Conservation (phyloP, 2,113 vertebrate genomes). For the Colossoma macropomum region DNA sequence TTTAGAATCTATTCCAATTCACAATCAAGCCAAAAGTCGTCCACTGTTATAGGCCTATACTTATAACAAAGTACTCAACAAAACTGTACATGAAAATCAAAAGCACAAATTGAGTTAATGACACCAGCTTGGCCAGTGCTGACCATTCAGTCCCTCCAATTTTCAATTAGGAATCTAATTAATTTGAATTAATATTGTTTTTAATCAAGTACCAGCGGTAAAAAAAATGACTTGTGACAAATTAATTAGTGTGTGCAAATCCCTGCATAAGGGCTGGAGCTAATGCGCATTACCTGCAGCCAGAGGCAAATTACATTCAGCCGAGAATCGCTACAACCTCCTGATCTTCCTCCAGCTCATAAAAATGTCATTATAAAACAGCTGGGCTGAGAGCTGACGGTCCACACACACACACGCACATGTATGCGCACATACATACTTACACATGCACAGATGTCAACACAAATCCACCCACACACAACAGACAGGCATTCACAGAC, state of each 20-base stretch:
- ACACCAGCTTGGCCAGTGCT: constrained; percentile 53
- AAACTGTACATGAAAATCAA: constrained; percentile 27
- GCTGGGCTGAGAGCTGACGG: constrained; percentile 27
- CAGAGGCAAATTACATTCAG: constrained; percentile 60
- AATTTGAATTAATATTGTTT: constrained; percentile 79
- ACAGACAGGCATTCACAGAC: background rate
- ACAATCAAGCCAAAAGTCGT: background rate
- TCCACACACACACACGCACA: background rate
- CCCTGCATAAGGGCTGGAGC: constrained; percentile 63
- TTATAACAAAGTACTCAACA: constrained; percentile 10
- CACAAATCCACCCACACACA: background rate
- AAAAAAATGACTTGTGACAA: constrained; percentile 72
- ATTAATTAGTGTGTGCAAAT: constrained; percentile 83
- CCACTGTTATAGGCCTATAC: background rate
- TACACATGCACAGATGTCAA: background rate
- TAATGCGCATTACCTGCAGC: constrained; percentile 72
- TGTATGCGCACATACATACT: background rate
- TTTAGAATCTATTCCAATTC: background rate
- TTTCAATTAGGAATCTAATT: constrained; percentile 79
- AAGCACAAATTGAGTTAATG: background rate
- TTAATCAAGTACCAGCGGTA: constrained; percentile 73
- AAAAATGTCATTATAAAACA: constrained; percentile 55
- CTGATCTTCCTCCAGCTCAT: constrained; percentile 50
- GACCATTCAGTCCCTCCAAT: constrained; percentile 54
- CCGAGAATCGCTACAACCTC: constrained; percentile 29